Percentiles rank a stretch among this genome's conserved stretches.
Evolutionary conservation across 2,113 vertebrate species (phyloP).

Genomic region (Cheirogaleus medius): DNA sequence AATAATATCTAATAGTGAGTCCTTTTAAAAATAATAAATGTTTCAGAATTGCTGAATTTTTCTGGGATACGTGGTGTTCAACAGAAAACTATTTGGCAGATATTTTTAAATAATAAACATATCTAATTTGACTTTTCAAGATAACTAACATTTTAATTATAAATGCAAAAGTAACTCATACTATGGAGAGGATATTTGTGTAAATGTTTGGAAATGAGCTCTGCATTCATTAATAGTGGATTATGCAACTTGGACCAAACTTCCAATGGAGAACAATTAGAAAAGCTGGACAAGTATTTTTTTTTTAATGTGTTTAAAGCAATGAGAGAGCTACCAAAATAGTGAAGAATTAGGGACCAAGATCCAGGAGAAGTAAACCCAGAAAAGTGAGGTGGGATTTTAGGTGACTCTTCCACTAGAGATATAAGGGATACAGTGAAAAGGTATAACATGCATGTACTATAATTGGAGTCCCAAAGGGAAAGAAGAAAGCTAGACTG

Average conservation of each 20-base stretch:
- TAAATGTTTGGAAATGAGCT: neutral
- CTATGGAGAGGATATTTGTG: neutral
- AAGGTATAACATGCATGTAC: neutral
- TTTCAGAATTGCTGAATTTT: slow-evolving; percentile 13
- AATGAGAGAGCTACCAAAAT: neutral
- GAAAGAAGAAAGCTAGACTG: neutral
- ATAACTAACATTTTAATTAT: slow-evolving; percentile 21
- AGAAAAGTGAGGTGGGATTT: neutral
- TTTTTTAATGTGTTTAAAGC: neutral
- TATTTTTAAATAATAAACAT: slow-evolving; percentile 18
- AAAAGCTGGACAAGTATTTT: neutral
- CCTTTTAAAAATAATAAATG: slow-evolving; percentile 51
- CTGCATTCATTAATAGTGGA: neutral
- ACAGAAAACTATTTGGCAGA: neutral
- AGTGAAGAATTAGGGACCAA: neutral
- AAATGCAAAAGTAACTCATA: neutral
- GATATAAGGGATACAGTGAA: neutral
- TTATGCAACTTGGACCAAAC: neutral
- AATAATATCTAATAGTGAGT: neutral
- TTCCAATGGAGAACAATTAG: neutral
- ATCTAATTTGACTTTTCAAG: neutral
- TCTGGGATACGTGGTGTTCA: neutral
- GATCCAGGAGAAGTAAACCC: neutral
- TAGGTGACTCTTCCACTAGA: neutral
- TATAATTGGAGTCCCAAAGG: neutral